These are phyloP conservation scores for Pseudoips prasinana DNA, from an alignment of 2,888 invertebrate genomes.

Conservation along the genomic window DNA sequence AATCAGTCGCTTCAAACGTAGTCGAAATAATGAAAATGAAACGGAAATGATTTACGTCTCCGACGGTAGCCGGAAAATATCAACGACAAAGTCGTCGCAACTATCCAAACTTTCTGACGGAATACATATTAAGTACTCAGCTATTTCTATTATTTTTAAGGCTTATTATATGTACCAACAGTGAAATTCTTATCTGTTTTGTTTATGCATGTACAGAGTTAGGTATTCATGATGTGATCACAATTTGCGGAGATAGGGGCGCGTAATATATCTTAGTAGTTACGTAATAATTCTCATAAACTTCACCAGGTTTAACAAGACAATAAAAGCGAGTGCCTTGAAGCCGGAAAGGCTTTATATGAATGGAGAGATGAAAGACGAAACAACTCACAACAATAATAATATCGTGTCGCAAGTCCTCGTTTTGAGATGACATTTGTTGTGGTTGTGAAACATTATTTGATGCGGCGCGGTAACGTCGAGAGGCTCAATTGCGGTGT, in stretches of 20 bases:
- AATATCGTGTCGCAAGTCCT: conserved; percentile 54
- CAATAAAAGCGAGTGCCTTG: conserved; percentile 47
- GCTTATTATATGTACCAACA: too few species aligned
- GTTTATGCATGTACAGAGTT: too few species aligned
- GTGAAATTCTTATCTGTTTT: too few species aligned
- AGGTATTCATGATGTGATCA: too few species aligned
- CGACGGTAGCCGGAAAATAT: conserved; percentile 19
- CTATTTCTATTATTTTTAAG: too few species aligned
- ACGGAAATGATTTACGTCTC: conserved; percentile 31
- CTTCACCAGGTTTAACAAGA: conserved; percentile 48
- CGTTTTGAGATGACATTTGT: conserved; percentile 61
- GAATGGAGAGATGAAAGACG: conserved; percentile 52
- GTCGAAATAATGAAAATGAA: conserved; percentile 37
- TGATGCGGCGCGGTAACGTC: conserved; percentile 52
- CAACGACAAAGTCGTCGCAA: conserved; percentile 14
- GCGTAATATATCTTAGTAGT: conserved; percentile 30
- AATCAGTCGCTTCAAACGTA: conserved; percentile 25
- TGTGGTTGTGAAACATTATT: conserved; percentile 57
- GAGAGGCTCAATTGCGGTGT: conserved; percentile 63
- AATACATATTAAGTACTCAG: too few species aligned
- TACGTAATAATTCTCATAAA: conserved; percentile 47
- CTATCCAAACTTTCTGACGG: conserved; percentile 9
- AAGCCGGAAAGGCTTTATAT: conserved; percentile 51
- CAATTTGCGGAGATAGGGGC: too few species aligned
- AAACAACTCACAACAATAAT: conserved; percentile 63